phyloP scores from a whole-genome alignment of 1,140 invertebrate genomes.

The Chrysomallon squamiferum region DNA sequence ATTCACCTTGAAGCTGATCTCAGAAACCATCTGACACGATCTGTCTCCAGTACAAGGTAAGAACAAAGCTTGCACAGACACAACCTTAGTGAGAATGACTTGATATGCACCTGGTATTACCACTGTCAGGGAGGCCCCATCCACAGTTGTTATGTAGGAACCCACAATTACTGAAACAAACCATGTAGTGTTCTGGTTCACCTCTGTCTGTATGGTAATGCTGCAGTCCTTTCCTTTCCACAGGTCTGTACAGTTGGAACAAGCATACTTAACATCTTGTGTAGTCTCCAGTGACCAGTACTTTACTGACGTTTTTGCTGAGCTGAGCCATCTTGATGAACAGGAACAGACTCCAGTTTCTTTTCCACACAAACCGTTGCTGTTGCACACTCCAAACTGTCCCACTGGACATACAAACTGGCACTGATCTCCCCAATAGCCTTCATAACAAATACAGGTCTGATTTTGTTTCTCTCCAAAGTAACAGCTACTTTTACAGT shows the following conservation, averaged over 20 bases:
- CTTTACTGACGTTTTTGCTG: neutral
- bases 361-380: slow-evolving; percentile 19
- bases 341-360: slow-evolving; percentile 23
- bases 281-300: slow-evolving; percentile 13
- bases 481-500: slow-evolving; percentile 17
- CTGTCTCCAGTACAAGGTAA: no score
- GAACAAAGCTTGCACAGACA: no score
- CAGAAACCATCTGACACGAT: no score
- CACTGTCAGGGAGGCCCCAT: no score
- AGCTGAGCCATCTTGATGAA: slow-evolving; percentile 21
- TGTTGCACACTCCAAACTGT: slow-evolving; percentile 22
- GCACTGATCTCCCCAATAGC: slow-evolving; percentile 26
- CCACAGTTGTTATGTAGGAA: no score
- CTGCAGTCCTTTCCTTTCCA: slow-evolving; percentile 35
- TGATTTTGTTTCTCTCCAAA: slow-evolving; percentile 17
- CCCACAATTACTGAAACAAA: no score
- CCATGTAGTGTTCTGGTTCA: slow-evolving; percentile 2
- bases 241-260: slow-evolving; percentile 23
- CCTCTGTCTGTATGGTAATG: slow-evolving; percentile 13
- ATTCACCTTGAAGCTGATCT: no score
- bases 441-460: slow-evolving; percentile 26
- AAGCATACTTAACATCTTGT: slow-evolving; percentile 14
- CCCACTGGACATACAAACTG: slow-evolving; percentile 19
- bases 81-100: no score
- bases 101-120: no score